Conservation (phyloP, 1,140 invertebrate genomes). For the Neotoxoptera formosana region DNA sequence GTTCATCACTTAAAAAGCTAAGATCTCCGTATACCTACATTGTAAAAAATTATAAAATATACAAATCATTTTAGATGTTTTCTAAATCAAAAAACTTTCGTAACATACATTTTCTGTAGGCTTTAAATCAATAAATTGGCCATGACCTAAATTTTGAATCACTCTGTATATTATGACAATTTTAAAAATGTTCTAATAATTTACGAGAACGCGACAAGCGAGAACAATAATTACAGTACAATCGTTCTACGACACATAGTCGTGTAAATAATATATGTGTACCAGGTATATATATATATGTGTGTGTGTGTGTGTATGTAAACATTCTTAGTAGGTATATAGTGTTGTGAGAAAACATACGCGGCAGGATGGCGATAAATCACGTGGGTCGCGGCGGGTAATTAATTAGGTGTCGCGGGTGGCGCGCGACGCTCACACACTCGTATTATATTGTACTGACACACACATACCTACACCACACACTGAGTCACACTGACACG, state of each 20-base stretch:
- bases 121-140: too few species aligned
- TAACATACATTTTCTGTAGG: too few species aligned
- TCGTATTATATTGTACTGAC: neutral
- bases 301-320: neutral
- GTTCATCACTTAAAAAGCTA: too few species aligned
- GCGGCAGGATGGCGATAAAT: neutral
- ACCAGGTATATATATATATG: neutral
- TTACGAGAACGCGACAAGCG: neutral
- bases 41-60: too few species aligned
- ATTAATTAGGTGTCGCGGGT: constrained; percentile 23
- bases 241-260: neutral
- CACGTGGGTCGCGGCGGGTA: neutral
- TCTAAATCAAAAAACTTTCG: too few species aligned
- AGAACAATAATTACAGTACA: constrained; percentile 11
- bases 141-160: too few species aligned
- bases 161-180: neutral
- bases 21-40: too few species aligned
- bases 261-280: neutral
- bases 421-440: neutral
- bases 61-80: too few species aligned
- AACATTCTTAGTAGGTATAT: neutral
- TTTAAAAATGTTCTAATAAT: neutral
- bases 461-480: neutral
- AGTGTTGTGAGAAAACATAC: constrained; percentile 1
- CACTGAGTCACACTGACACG: neutral